Base-by-base conservation (phyloP, 1,140 invertebrate genomes). In the Drosophila punjabiensis region DNA sequence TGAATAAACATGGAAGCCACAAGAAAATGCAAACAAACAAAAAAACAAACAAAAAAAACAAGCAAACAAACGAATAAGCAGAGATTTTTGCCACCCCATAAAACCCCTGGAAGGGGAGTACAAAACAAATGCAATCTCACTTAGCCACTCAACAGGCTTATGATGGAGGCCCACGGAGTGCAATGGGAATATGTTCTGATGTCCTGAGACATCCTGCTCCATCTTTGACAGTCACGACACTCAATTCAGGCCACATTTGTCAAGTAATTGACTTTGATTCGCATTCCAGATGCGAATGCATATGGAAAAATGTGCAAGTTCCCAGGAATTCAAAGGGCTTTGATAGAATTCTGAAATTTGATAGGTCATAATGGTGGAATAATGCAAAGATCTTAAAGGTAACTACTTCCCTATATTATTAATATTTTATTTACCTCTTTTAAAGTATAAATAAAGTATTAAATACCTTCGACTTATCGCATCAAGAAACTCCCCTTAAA, bases 101-200 rank as follows among this genome's bases (percentile, higher is more conserved):
- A 24, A 33, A 10, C 18, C 39, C 30, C 7, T 55, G 52, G n/a
- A 39, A 55, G 28, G 45, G 11, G 63, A 47, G 64, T 60, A 78
- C 41, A 78, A 78, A 78, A 78, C 74, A 78, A 78, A 78, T 77
- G 76, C 76, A 68, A 77, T 77, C 63, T 78, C 74, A 78, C 75
- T 78, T 62, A 74, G 68, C 47, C 68, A 74, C 71, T 74, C 69
- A 74, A 74, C 76, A 69, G 74, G 63, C 56, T 68, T 62, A 77
- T 78, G 55, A 56, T 39, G 33, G 45, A 37, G 58, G 52, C 35
- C 67, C 70, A 61, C 67, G 67, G 20, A 74, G 55, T 74, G 71
- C 70, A 74, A 24, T 52, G 71, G 71, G 71, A 74, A 74, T 74
- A 60, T 41, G 24, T 11, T 52, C 50, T 18, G 28, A 45, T 8